These are phyloP conservation scores for Limenitis camilla DNA, from an alignment of 2,888 invertebrate genomes.

Conservation along the genomic window DNA sequence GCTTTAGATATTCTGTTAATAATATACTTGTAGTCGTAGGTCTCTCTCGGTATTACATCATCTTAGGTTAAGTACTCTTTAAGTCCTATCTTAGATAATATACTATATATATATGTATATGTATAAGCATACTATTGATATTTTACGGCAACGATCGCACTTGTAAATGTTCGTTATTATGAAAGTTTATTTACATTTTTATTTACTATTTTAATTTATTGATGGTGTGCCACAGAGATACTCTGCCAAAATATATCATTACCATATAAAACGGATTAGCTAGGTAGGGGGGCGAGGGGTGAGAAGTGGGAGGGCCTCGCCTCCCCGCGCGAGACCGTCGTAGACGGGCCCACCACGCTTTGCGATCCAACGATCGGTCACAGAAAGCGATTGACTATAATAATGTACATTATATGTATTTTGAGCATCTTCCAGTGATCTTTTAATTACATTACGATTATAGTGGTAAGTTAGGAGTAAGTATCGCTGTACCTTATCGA, in stretches of 20 bases:
- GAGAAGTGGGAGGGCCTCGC: not conserved
- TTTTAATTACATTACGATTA: conserved; percentile 58
- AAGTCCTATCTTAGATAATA: conserved; percentile 57
- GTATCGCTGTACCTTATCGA: conserved; percentile 63
- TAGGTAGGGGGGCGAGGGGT: conserved; percentile 24
- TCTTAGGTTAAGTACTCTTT: conserved; percentile 56
- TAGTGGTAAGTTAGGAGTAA: conserved; percentile 63
- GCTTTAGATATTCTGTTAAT: conserved; percentile 75
- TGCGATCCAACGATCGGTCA: conserved; percentile 31
- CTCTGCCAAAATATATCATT: conserved; percentile 75
- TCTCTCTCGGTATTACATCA: conserved; percentile 71
- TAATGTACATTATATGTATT: conserved; percentile 45
- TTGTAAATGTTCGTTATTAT: conserved; percentile 69
- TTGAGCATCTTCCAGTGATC: conserved; percentile 71
- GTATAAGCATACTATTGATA: conserved; percentile 66
- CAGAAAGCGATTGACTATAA: conserved; percentile 45
- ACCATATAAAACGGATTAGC: conserved; percentile 54
- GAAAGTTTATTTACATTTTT: conserved; percentile 72
- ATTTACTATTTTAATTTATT: conserved; percentile 71
- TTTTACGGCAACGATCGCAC: conserved; percentile 71
- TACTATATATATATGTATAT: conserved; percentile 24
- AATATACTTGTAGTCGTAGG: conserved; percentile 72
- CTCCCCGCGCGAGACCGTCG: conserved; percentile 8
- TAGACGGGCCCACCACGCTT: conserved; percentile 23
- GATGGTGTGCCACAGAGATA: conserved; percentile 75